phyloP scores from a whole-genome alignment of 2,113 vertebrate species.

The Odontophorus gujanensis region DNA sequence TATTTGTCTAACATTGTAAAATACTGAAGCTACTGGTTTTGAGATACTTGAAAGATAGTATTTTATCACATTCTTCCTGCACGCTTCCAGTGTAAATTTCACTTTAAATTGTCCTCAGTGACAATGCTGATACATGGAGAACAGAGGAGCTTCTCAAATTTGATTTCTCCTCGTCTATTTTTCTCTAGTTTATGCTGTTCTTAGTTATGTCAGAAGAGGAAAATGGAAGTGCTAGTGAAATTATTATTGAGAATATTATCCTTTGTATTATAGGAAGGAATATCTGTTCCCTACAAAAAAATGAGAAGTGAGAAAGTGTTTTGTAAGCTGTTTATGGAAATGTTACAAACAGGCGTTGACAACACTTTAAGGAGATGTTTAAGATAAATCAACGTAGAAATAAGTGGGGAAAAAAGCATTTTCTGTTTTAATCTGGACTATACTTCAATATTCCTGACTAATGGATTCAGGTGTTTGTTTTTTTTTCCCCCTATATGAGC shows the following conservation, averaged over 20 bases:
- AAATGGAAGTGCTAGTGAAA: not conserved
- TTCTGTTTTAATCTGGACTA: not conserved
- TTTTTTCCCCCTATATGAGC: not conserved
- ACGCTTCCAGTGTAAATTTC: not conserved
- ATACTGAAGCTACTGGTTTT: not conserved
- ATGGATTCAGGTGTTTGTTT: not conserved
- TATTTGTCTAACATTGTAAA: not conserved
- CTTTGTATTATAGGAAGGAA: not conserved
- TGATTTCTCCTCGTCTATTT: not conserved
- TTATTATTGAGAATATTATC: not conserved
- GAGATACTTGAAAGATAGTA: not conserved
- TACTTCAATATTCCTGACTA: not conserved
- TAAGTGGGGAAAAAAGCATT: not conserved
- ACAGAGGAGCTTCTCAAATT: not conserved
- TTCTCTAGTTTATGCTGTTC: not conserved
- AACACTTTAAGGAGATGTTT: not conserved
- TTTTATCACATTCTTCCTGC: not conserved
- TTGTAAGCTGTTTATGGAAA: not conserved
- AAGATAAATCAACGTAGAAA: not conserved
- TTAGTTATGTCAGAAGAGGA: not conserved
- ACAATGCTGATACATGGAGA: not conserved
- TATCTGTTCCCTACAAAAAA: not conserved
- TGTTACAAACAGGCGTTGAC: not conserved
- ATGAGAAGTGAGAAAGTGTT: not conserved
- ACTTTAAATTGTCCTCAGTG: not conserved